Base-by-base conservation (phyloP, 53 echinoderm and acorn worm species). In the Crossaster papposus region DNA sequence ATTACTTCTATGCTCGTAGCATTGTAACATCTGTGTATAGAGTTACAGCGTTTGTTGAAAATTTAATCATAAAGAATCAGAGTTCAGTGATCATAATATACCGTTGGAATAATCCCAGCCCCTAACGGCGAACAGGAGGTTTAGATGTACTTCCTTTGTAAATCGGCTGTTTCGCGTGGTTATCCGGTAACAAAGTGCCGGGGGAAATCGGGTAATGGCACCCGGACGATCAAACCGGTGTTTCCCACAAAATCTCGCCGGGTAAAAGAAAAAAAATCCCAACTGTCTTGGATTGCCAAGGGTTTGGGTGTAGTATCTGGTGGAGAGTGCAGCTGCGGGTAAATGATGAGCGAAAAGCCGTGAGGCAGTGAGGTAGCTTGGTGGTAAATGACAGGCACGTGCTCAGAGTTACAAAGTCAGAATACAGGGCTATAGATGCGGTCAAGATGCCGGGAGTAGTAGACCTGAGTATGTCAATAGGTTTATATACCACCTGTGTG, bases 151-250 rank as follows among this genome's bases (percentile, higher is more conserved):
- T 74, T 10, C 34, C 75, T 36, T 12, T 22, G 34, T 35, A 17
- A 33, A 74, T 34, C 13, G 75, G 31, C 34, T 13, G 75, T 74
- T 34, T 50, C 29, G 78, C 80, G 54, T 55, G 18, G 80, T 54
- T 55, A 80, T 80, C 54, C 54, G 54, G 55, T 80, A 80, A 54
- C 54, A 80, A 24, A 11, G 13, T 17, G 80, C 80, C 80, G 1
- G 50, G 80, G 80, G 80, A 80, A 80, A 80, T 80, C 80, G 54
- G 55, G 80, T 80, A 80, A 54, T 80, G 80, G 80, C 80, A 18
- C 80, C 80, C 80, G 54, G 32, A 58, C 80, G 80, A 50, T 51
- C 79, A 22, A 79, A 9, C 79, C 28, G 75, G 36, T 74, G 34
- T 74, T 71, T 17, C 75, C 34, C 31, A 14, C 28, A 9, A 26